These are phyloP conservation scores for Pseudoips prasinana DNA, from an alignment of 2,888 invertebrate species.

Conservation along the genomic window DNA sequence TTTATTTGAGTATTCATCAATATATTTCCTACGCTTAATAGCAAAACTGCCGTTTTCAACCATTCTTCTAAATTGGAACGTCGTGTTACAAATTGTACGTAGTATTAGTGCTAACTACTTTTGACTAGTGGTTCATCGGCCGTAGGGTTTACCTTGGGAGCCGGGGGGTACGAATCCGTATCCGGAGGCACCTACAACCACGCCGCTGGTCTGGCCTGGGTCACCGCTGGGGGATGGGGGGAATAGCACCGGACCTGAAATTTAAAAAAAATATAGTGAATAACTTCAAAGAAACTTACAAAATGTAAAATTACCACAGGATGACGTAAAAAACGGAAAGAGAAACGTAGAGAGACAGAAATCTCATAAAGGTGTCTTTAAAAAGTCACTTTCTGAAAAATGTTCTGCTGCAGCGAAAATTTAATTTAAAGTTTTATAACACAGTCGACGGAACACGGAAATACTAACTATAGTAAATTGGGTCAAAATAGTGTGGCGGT, in stretches of 20 bases:
- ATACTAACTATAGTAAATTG: too few relatives aligned
- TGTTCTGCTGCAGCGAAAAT: too few relatives aligned
- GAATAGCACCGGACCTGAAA: constrained; percentile 90
- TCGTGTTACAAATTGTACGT: constrained; percentile 37
- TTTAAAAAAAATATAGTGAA: background rate
- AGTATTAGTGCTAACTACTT: constrained; percentile 63
- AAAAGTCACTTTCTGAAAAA: too few relatives aligned
- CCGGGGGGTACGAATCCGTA: constrained; percentile 92
- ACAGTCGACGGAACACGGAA: too few relatives aligned
- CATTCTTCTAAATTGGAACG: constrained; percentile 1
- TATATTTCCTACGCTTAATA: too few relatives aligned
- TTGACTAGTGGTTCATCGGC: constrained; percentile 65
- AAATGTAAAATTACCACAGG: too few relatives aligned
- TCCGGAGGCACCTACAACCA: constrained; percentile 91
- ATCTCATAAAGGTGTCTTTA: too few relatives aligned
- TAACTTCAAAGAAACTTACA: background rate
- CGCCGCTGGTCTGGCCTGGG: constrained; percentile 88
- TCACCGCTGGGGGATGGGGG: constrained; percentile 86
- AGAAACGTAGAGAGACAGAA: too few relatives aligned
- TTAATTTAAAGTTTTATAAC: too few relatives aligned
- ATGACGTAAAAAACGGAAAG: too few relatives aligned
- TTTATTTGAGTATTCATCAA: too few relatives aligned
- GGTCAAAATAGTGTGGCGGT: too few relatives aligned
- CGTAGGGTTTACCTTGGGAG: constrained; percentile 82
- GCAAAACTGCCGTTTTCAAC: constrained; percentile 2